A percentile compares a stretch with the other conserved stretches of the same genome.
Evolutionary conservation across 2,113 vertebrate genomes (phyloP).

Genomic region (Cyprinodon variegatus): DNA sequence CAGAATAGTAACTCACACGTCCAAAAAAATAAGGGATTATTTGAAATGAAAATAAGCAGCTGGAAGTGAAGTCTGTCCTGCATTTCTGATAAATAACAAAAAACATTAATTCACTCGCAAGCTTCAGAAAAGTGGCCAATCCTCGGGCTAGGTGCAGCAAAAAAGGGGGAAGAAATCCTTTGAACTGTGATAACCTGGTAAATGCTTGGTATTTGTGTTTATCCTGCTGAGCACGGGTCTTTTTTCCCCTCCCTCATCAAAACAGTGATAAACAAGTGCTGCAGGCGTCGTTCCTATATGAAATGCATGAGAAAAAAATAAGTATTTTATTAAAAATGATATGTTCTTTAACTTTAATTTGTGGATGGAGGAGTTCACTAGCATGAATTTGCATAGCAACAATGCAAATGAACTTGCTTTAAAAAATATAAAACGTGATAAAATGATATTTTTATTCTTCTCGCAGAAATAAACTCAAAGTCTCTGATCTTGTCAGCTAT

Average conservation of each 20-base stretch:
- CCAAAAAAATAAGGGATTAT: slow-evolving; percentile 62
- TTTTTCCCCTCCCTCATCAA: slow-evolving; percentile 49
- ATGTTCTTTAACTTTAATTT: slow-evolving; percentile 36
- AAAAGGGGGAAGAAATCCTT: slow-evolving; percentile 35
- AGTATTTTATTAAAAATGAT: slow-evolving; percentile 40
- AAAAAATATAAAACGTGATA: slow-evolving; percentile 9
- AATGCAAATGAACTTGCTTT: slow-evolving; percentile 30
- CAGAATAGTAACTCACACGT: slow-evolving; percentile 63
- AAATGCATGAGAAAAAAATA: slow-evolving; percentile 31
- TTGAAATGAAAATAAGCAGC: slow-evolving; percentile 74
- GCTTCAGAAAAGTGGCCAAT: slow-evolving; percentile 48
- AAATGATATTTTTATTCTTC: slow-evolving; percentile 7
- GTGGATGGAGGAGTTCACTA: slow-evolving; percentile 18
- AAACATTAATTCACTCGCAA: slow-evolving; percentile 59
- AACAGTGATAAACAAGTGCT: slow-evolving; percentile 55
- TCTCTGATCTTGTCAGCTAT: not conserved
- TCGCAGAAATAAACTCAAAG: not conserved
- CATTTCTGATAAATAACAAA: slow-evolving; percentile 72
- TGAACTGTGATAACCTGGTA: slow-evolving; percentile 59
- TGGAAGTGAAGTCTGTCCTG: slow-evolving; percentile 58
- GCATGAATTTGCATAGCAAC: slow-evolving; percentile 1
- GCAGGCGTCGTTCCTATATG: slow-evolving; percentile 29
- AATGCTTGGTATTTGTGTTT: slow-evolving; percentile 28
- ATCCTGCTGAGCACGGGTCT: slow-evolving; percentile 45
- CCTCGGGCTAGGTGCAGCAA: slow-evolving; percentile 44